Percentiles rank a stretch among this genome's conserved stretches.
Evolutionary conservation across 2,888 invertebrate species (phyloP).

Genomic region (Odontomyia ornata): DNA sequence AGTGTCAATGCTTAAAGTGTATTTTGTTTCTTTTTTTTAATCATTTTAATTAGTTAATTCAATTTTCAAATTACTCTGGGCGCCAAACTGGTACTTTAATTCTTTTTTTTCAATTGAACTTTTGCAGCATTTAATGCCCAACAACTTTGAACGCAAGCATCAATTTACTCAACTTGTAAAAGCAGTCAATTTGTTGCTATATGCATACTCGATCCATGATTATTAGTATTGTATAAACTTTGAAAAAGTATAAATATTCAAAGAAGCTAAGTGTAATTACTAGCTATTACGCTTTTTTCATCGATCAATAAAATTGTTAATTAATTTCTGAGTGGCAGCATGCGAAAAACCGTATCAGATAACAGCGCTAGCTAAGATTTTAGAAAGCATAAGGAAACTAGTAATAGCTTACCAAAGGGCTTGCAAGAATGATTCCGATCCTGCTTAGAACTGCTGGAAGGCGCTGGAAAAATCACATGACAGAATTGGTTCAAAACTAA

Average conservation of each 20-base stretch:
- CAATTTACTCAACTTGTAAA: neutral
- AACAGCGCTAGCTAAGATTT: slow-evolving; percentile 34
- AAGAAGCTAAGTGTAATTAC: slow-evolving; percentile 22
- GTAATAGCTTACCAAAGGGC: slow-evolving; percentile 87
- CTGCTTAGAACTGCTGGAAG: slow-evolving; percentile 95
- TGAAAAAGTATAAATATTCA: slow-evolving; percentile 18
- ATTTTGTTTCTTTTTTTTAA: slow-evolving; percentile 12
- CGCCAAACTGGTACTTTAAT: neutral
- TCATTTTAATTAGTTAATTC: too few relatives aligned
- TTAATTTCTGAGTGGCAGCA: slow-evolving; percentile 26
- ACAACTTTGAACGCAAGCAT: slow-evolving; percentile 15
- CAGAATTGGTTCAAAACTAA: slow-evolving; percentile 64
- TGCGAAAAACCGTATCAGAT: slow-evolving; percentile 28
- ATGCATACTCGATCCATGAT: neutral
- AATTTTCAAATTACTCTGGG: neutral
- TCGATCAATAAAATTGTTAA: slow-evolving; percentile 10
- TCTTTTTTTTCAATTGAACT: neutral
- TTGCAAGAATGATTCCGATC: slow-evolving; percentile 96
- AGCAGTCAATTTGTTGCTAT: slow-evolving; percentile 17
- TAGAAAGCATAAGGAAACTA: slow-evolving; percentile 35
- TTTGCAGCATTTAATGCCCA: neutral
- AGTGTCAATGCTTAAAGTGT: slow-evolving; percentile 25
- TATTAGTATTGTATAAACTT: neutral
- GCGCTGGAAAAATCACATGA: slow-evolving; percentile 77
- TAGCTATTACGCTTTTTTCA: slow-evolving; percentile 1